These are phyloP conservation scores for Protonibea diacanthus DNA, from an alignment of 2,797 vertebrate genomes.

Conservation along the genomic window DNA sequence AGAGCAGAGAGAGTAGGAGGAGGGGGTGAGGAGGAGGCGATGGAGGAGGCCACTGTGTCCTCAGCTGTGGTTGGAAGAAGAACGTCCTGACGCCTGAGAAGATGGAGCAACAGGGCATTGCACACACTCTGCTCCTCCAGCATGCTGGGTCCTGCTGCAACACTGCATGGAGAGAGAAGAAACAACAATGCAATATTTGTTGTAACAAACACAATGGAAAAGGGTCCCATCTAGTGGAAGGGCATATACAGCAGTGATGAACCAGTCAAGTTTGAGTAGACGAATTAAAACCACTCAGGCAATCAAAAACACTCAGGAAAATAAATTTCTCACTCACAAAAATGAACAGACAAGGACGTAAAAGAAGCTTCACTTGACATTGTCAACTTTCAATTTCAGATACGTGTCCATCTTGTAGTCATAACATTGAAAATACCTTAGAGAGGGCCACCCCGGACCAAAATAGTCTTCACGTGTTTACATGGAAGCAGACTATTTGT, in stretches of 20 bases:
- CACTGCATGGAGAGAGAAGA: constrained; percentile 41
- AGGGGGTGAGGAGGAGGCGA: constrained; percentile 51
- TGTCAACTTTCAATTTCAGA: background rate
- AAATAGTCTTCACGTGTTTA: constrained; percentile 29
- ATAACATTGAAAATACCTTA: background rate
- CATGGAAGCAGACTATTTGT: constrained; percentile 10
- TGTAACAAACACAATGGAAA: background rate
- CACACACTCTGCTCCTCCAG: constrained; percentile 84
- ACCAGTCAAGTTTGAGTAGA: too few relatives aligned
- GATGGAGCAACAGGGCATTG: constrained; percentile 82
- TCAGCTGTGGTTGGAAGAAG: constrained; percentile 33
- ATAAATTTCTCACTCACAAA: background rate
- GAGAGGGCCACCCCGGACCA: background rate
- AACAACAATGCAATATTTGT: constrained; percentile 20
- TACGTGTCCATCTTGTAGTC: background rate
- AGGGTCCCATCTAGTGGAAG: constrained; percentile 70
- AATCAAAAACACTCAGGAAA: background rate
- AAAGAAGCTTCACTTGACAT: background rate
- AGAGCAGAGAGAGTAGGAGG: constrained; percentile 70
- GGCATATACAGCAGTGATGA: constrained; percentile 13
- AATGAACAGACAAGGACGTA: background rate
- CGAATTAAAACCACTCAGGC: background rate
- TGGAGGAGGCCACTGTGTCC: constrained; percentile 9
- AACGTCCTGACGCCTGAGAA: constrained; percentile 72
- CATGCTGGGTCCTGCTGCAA: constrained; percentile 76